Evolutionary conservation across 2,888 invertebrate species (phyloP).

Genomic region (Leptinotarsa peninsularis): DNA sequence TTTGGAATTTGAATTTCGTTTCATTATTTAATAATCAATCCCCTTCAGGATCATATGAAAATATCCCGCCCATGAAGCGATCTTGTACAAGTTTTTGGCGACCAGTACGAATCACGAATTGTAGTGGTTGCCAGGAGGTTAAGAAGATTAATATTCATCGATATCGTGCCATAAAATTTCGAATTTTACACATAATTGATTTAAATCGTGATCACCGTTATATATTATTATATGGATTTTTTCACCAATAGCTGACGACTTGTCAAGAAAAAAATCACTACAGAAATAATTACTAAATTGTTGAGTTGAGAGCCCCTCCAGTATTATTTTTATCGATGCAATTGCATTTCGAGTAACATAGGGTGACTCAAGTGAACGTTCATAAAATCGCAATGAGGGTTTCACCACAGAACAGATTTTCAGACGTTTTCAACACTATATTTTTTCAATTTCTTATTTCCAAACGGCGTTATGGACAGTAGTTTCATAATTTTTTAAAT

Average conservation of each 20-base stretch:
- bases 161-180: conserved; percentile 5
- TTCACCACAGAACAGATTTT: too few relatives aligned
- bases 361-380: neutral
- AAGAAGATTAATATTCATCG: neutral
- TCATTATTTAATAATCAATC: too few relatives aligned
- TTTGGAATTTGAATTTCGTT: too few relatives aligned
- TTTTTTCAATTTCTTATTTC: too few relatives aligned
- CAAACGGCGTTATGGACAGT: too few relatives aligned
- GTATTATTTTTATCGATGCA: neutral
- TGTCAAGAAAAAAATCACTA: neutral
- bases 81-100: too few relatives aligned
- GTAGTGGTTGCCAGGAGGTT: neutral
- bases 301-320: neutral
- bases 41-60: too few relatives aligned
- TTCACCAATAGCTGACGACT: neutral
- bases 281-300: neutral
- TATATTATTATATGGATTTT: neutral
- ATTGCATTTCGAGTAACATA: neutral
- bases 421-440: too few relatives aligned
- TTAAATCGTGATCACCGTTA: conserved; percentile 4
- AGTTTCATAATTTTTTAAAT: too few relatives aligned
- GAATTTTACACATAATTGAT: conserved; percentile 10
- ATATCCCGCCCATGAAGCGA: too few relatives aligned
- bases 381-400: too few relatives aligned
- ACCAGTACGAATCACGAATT: neutral